A percentile compares a stretch with the other conserved stretches of the same genome.
These are phyloP conservation scores for Thalassarche chlororhynchos DNA, from an alignment of 2,113 vertebrate genomes.

Conservation along the genomic window DNA sequence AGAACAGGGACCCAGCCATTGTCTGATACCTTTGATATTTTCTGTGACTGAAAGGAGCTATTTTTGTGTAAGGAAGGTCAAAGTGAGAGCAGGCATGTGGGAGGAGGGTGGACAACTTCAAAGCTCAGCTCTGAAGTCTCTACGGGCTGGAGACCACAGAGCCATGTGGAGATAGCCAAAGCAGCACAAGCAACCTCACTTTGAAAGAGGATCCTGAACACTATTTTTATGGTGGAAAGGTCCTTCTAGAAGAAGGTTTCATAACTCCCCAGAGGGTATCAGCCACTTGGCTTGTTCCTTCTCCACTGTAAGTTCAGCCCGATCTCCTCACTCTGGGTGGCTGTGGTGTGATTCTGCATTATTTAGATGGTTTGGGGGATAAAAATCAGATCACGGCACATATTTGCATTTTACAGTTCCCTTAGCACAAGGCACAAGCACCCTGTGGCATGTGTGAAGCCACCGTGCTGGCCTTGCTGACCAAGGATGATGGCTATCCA, in stretches of 20 bases:
- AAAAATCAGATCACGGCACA: neutral
- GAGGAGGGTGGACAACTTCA: conserved; percentile 27
- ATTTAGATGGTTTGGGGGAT: too few relatives aligned
- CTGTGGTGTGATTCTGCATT: neutral
- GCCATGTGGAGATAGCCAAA: neutral
- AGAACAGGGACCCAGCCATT: neutral
- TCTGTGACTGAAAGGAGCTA: neutral
- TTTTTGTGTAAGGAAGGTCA: conserved; percentile 22
- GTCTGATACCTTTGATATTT: conserved; percentile 45
- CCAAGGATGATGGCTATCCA: neutral
- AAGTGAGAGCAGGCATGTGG: neutral
- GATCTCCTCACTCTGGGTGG: neutral
- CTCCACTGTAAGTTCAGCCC: neutral
- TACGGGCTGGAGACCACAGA: neutral
- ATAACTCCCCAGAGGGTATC: neutral
- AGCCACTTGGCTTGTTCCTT: neutral
- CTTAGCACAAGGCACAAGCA: neutral
- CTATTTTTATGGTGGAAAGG: neutral
- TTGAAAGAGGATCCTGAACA: neutral
- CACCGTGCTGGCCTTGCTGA: neutral
- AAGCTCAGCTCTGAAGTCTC: conserved; percentile 17
- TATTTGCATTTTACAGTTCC: neutral
- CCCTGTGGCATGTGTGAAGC: neutral
- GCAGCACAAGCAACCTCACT: neutral
- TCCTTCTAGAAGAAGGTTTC: neutral